Conservation (phyloP, 2,888 invertebrate genomes). For the Oligia fasciuncula region DNA sequence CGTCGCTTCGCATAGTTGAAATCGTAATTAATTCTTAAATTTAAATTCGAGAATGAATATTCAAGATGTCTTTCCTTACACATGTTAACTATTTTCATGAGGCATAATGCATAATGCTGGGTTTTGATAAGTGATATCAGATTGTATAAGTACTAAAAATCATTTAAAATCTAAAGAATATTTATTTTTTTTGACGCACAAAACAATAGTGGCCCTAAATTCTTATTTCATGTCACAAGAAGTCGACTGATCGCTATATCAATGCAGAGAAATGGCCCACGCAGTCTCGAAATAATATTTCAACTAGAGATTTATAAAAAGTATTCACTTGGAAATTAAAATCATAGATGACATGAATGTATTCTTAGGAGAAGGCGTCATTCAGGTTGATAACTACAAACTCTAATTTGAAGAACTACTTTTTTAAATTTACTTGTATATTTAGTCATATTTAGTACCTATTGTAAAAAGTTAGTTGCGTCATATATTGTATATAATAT, state of each 20-base stretch:
- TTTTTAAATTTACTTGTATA: too few species aligned
- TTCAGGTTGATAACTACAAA: slow-evolving; percentile 8
- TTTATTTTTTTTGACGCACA: background rate
- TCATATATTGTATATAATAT: too few species aligned
- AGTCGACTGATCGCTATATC: slow-evolving; percentile 16
- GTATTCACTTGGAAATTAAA: slow-evolving; percentile 15
- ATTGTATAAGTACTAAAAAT: slow-evolving; percentile 1
- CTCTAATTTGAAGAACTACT: background rate
- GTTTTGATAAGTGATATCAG: background rate
- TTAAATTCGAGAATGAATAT: slow-evolving; percentile 40
- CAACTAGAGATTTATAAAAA: slow-evolving; percentile 22
- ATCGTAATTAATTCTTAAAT: slow-evolving; percentile 42
- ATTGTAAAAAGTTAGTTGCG: too few species aligned
- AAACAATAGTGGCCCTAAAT: slow-evolving; percentile 7
- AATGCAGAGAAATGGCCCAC: slow-evolving; percentile 40
- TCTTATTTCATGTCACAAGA: background rate
- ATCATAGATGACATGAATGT: background rate
- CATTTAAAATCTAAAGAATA: background rate
- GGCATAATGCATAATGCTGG: background rate
- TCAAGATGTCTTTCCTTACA: slow-evolving; percentile 14
- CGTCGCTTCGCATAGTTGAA: slow-evolving; percentile 14
- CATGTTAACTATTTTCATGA: background rate
- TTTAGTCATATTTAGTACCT: too few species aligned
- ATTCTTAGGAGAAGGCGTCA: slow-evolving; percentile 1
- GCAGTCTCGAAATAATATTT: slow-evolving; percentile 34